Evolutionary conservation across 1,140 invertebrate species (phyloP).

Genomic region (Lepidurus apus): DNA sequence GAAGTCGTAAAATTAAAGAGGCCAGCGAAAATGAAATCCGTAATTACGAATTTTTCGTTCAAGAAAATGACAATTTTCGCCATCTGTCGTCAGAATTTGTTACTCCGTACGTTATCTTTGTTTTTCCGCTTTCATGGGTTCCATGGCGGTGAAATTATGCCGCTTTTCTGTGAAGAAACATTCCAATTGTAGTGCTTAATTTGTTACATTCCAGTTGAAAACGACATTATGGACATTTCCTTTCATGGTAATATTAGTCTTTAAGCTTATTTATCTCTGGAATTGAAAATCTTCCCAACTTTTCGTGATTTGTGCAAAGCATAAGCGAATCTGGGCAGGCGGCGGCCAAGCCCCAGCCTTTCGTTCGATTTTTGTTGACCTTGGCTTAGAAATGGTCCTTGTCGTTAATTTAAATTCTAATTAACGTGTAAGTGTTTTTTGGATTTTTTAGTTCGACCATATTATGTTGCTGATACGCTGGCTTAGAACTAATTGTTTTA

Average conservation of each 20-base stretch:
- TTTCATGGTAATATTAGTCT: not conserved
- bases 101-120: not conserved
- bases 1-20: too few relatives aligned
- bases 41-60: too few relatives aligned
- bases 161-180: slow-evolving; percentile 8
- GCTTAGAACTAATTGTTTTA: too few relatives aligned
- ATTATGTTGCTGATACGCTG: too few relatives aligned
- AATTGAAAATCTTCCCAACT: too few relatives aligned
- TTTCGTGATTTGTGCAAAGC: not conserved
- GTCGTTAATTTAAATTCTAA: not conserved
- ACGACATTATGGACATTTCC: not conserved
- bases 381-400: not conserved
- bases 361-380: not conserved
- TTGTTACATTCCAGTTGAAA: not conserved
- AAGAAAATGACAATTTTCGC: not conserved
- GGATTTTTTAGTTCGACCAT: not conserved
- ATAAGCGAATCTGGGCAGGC: not conserved
- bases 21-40: too few relatives aligned
- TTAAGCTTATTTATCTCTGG: not conserved
- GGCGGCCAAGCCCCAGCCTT: not conserved
- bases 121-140: not conserved
- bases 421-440: not conserved
- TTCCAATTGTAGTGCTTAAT: slow-evolving; percentile 15
- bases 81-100: not conserved
- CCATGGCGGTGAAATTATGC: slow-evolving; percentile 18